Base-by-base conservation (phyloP, 1,140 invertebrate genomes). In the Panagrolaimus sp. region DNA sequence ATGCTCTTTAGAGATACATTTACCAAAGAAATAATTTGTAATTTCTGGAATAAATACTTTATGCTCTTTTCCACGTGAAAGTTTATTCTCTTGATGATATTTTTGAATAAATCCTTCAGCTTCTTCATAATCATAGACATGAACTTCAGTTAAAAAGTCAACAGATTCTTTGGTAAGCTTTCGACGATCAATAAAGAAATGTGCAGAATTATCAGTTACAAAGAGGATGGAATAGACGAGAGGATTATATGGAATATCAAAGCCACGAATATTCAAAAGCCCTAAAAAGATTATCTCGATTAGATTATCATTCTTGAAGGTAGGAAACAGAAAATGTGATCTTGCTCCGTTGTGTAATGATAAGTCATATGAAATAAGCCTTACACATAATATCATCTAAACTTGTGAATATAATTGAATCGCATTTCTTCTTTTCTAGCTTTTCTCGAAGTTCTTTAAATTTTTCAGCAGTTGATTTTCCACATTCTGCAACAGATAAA, bases 211-310 rank as follows among this genome's bases (percentile, higher is more conserved):
- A 10, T 83, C 68, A 7, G 88, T 89, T 1, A 98, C 83, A 68
- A 94, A 87, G 7, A 91, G 86, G 84, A 94, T 97, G 0, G 93
- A 88, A 82, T 96, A 96, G 84, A 98, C 98, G 0, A 98, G 91
- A 0, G 96, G 96, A 86, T 97, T 98, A 84, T 89, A 97, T 17
- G 88, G 86, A 77, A 99, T 96, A 84, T 99, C 96, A 0, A 89
- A 90, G 10, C 96, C 96, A 65, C 96, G 87, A n/a, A 96, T 85
- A 84, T 99, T 99, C 28, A 98, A 85, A 32, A 95, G 84, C 88
- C 94, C 78, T 79, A 26, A 12, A 63, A 58, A 46, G 7, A 7
- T 38, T 2, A 38, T n/a, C n/a, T n/a, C n/a, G n/a, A n/a, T 1
- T n/a, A n/a, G n/a, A n/a, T n/a, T n/a, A n/a, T n/a, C n/a, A n/a